Base-by-base conservation (phyloP, 37 sponge, comb jelly and placozoan species). In the Mnemiopsis leidyi region DNA sequence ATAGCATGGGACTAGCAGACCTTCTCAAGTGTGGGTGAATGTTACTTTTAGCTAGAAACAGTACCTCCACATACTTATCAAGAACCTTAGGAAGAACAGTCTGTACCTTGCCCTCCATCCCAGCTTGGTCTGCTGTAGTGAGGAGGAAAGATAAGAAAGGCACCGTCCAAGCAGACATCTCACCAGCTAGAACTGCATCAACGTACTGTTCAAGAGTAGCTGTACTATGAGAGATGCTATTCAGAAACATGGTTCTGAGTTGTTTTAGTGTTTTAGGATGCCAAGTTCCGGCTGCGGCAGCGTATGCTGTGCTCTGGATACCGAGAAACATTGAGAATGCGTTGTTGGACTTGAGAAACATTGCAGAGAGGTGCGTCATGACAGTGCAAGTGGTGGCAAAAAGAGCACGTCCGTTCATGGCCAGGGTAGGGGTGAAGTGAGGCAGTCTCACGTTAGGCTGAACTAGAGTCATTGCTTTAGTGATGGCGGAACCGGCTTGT, bases 51-150 rank as follows among this genome's bases (percentile, higher is more conserved):
- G 90, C 90, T n/a, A 85, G 90, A 25, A 85, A 85, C 61, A 85
- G 0, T 28, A 85, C 90, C 90, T 85, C 90, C 13, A 85, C 61
- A 39, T 39, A 85, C 90, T 85, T 85, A 33, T 85, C 90, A 26
- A 85, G 25, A 23, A 61, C 90, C 39, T 85, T 85, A 29, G 90
- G 90, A 5, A 85, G 35, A 7, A 40, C 40, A 23, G 7, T 20
- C 30, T 38, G 90, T 13, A 77, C 79, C 18, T 34, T 77, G 9
- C 33, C 79, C 7, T 32, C 36, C 35, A 32, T 32, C 20, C 35
- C 79, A 9, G 33, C 32, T 18, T 77, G 35, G 33, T 31, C 3
- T n/a, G n/a, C 61, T 40, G 61, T 38, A 3, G 48, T 40, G 29
- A 85, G 61, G 2, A 85, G 90, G 61, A 85, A 85, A 5, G 90